Percentiles rank a stretch among this genome's conserved stretches.
phyloP scores from a whole-genome alignment of 1,140 invertebrate genomes.

The Drosophila grimshawi region DNA sequence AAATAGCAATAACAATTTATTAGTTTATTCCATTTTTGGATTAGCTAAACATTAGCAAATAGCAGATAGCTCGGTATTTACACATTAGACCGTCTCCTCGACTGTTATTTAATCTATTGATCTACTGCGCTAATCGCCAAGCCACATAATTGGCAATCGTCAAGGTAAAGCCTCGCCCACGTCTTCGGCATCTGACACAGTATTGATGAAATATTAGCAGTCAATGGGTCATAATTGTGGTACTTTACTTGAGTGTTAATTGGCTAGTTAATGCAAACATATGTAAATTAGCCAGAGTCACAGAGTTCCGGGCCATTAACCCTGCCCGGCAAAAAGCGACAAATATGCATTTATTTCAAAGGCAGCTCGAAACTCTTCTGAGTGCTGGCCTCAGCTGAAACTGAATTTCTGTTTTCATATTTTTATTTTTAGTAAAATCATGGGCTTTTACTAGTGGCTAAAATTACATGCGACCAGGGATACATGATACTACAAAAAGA shows the following conservation, averaged over 20 bases:
- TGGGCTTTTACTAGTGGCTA: background rate
- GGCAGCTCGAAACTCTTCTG: constrained; percentile 6
- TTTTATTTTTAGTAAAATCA: constrained; percentile 14
- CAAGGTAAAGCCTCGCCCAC: constrained; percentile 68
- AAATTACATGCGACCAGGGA: constrained; percentile 19
- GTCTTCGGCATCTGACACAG: constrained; percentile 30
- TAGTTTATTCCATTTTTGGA: constrained; percentile 3
- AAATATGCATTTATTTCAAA: background rate
- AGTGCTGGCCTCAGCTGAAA: constrained; percentile 32
- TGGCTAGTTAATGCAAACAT: constrained; percentile 38
- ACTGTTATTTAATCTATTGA: constrained; percentile 49
- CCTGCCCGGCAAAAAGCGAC: constrained; percentile 15
- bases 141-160: constrained; percentile 45
- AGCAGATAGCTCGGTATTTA: constrained; percentile 47
- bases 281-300: constrained; percentile 59
- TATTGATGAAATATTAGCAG: constrained; percentile 2
- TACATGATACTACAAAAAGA: background rate
- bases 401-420: constrained; percentile 12
- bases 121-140: constrained; percentile 44
- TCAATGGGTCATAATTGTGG: constrained; percentile 11
- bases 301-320: constrained; percentile 47
- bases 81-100: constrained; percentile 34
- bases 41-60: background rate
- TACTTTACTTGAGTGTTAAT: constrained; percentile 36
- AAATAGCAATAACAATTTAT: constrained; percentile 28